Base-by-base conservation (phyloP, 2,113 vertebrate genomes). In the Dicrurus megarhynchus region DNA sequence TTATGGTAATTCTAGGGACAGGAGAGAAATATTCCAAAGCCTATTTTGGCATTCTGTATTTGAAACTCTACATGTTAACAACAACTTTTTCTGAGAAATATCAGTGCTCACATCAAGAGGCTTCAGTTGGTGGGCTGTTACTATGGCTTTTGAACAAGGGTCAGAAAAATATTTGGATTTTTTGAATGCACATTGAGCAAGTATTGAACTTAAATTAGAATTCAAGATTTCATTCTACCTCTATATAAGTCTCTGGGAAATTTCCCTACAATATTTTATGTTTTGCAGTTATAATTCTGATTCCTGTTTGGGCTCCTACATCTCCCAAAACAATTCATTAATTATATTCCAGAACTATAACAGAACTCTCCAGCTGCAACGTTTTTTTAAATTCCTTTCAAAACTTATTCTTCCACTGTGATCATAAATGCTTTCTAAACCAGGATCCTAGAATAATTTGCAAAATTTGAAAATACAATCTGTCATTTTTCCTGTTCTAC, bases 391-490 rank as follows among this genome's bases (percentile, higher is more conserved):
- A 85, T 87, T 95, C 46, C 90, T 89, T 81, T 55, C 53, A 82
- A 69, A 84, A 53, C 27, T 90, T 69, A 27, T 19, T 71, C 26
- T 53, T 94, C 70, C 52, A 80, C 50, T 71, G 65, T 63, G 37
- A 92, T 63, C 35, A 71, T 65, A 90, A 93, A 71, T 18, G 35
- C 47, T 81, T 95, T 87, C 93, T 85, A 92, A 16, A 64, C 8
- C 37, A 52, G 69, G 21, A 80, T 37, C 93, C 64, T 89, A 81
- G 87, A 97, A 69, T 77, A 57, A 92, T 96, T 97, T 97, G 55
- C 37, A 35, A 88, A 76, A 73, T 59, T 74, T 17, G 77, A 79
- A 97, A 97, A 96, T 77, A 87, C 91, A 97, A 87, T 90, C 39
- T 81, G 92, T 88, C 69, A 52, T 80, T 92, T 94, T 96, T 95